Percentiles rank a stretch among this genome's conserved stretches.
Evolutionary conservation across 1,140 invertebrate species (phyloP).

Genomic region (Bombus picipes): DNA sequence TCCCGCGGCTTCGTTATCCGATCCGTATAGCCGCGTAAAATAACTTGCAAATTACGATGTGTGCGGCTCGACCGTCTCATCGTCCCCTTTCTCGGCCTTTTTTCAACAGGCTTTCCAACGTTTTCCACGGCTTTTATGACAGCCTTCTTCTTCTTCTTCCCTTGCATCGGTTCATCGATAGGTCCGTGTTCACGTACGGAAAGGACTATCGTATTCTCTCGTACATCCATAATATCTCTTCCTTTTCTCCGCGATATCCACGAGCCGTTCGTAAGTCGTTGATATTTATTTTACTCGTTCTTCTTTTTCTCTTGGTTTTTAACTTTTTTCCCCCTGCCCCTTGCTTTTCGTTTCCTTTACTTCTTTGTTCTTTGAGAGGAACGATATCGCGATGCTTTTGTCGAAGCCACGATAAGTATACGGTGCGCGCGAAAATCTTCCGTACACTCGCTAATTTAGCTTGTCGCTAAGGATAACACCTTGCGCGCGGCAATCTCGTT

Average conservation of each 20-base stretch:
- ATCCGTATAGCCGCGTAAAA: slow-evolving; percentile 61
- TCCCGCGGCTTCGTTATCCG: slow-evolving; percentile 64
- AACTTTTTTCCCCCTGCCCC: not conserved
- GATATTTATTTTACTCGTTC: not conserved
- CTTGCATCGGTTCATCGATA: slow-evolving; percentile 7
- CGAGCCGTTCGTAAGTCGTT: not conserved
- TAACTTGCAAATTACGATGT: slow-evolving; percentile 67
- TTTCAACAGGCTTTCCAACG: slow-evolving; percentile 38
- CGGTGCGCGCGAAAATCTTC: not conserved
- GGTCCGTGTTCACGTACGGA: not conserved
- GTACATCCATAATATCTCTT: slow-evolving; percentile 3
- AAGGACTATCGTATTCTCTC: not conserved
- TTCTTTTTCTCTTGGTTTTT: not conserved
- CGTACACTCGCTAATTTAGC: not conserved
- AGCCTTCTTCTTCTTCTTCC: not conserved
- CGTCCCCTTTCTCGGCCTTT: slow-evolving; percentile 9
- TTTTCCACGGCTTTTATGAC: slow-evolving; percentile 41
- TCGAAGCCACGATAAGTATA: not conserved
- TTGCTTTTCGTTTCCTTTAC: not conserved
- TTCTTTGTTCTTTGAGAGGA: not conserved
- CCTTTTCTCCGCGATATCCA: not conserved
- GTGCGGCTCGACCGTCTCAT: slow-evolving; percentile 39
- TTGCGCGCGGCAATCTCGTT: not conserved
- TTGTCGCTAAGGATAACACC: not conserved
- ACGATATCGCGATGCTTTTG: slow-evolving; percentile 22